Evolutionary conservation across 53 echinoderm and acorn worm species (phyloP).

Genomic region (Stichopus horrens): DNA sequence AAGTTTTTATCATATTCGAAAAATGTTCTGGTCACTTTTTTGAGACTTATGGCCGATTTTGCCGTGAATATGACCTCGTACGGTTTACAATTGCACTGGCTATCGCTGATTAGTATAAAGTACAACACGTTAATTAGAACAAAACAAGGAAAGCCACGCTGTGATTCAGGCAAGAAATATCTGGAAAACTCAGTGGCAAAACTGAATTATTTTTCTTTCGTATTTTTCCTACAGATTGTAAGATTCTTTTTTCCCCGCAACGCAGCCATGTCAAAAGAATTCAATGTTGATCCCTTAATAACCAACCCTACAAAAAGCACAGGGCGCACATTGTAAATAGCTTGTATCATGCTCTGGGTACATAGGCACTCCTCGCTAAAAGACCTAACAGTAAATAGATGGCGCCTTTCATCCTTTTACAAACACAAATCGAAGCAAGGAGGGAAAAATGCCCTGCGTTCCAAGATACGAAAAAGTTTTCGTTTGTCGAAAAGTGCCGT

Average conservation of each 20-base stretch:
- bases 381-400: conserved; percentile 48
- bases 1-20: too few relatives aligned
- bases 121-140: too few relatives aligned
- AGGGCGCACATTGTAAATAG: conserved; percentile 39
- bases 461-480: not conserved
- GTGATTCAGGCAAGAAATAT: too few relatives aligned
- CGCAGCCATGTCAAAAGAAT: not conserved
- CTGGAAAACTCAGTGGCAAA: too few relatives aligned
- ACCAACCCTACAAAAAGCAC: not conserved
- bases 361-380: not conserved
- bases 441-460: not conserved
- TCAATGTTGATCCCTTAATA: conserved; percentile 44
- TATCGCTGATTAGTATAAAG: too few relatives aligned
- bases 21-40: not conserved
- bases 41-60: not conserved
- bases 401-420: conserved; percentile 47
- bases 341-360: conserved; percentile 6
- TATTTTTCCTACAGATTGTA: not conserved
- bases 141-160: too few relatives aligned
- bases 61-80: not conserved
- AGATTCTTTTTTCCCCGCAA: not conserved
- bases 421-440: not conserved
- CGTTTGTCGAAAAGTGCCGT: not conserved
- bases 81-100: too few relatives aligned
- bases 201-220: not conserved